Base-by-base conservation (phyloP, 2,888 invertebrate genomes). In the Onchidella celtica region DNA sequence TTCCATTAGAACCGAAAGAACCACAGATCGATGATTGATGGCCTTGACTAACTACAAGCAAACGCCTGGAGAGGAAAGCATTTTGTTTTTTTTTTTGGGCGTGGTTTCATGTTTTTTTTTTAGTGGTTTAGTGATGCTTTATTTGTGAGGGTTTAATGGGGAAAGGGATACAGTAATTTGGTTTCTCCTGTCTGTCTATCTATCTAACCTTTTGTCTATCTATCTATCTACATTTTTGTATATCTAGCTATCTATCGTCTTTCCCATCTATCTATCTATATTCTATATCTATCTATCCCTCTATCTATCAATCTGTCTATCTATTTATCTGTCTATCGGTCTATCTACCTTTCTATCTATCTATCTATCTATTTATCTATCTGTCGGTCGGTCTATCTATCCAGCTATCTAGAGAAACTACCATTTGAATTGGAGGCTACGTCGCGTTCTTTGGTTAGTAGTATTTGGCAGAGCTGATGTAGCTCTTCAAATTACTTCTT, bases 161-260 rank as follows among this genome's bases (percentile, higher is more conserved):
- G n/a, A n/a, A n/a, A n/a, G n/a, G n/a, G n/a, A n/a, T n/a, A n/a
- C 34, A 32, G 27, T 66, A 21, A 24, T 6, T 59, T 21, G 59
- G n/a, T 59, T 4, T 4, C 14, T 59, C 59, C 24, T 21, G 24
- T 47, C 6, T 70, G 0, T 70, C 40, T 70, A n/a, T 70, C 40
- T 70, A n/a, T 70, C 40, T 70, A n/a, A 47, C 40, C 55, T 3
- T 70, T 27, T 70, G 3, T 70, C 40, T 70, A n/a, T 70, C 40
- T 47, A n/a, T 55, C 24, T 47, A 40, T 70, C 40, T 70, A 6
- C 21, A 38, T 70, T 1, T 70, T 27, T 70, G 3, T 70, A 17
- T 70, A 3, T 70, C 40, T 70, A 3, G 24, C 47, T 24, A 11
- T 70, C 63, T 63, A 14, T 63, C 17, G 24, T 47, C 9, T 47